Conservation (phyloP, 1,140 invertebrate genomes). For the Cardiocondyla obscurior region DNA sequence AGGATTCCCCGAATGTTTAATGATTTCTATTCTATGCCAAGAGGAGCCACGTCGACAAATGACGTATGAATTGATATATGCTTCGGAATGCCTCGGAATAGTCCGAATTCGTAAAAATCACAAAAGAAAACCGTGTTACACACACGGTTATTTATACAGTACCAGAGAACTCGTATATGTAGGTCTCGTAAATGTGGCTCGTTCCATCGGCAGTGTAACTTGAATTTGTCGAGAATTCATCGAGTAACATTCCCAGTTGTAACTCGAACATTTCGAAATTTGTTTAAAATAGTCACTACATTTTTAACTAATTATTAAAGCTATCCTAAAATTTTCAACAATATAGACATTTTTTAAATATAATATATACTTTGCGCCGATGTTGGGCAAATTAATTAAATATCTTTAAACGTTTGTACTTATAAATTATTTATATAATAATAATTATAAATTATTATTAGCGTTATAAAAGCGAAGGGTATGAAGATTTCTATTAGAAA, state of each 20-base stretch:
- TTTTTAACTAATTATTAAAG: neutral
- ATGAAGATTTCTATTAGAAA: too few relatives aligned
- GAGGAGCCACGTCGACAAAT: neutral
- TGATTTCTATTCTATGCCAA: neutral
- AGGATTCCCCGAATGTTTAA: neutral
- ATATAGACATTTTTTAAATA: too few relatives aligned
- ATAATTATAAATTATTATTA: too few relatives aligned
- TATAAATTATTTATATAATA: too few relatives aligned
- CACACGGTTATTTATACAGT: constrained; percentile 9
- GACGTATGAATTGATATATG: neutral
- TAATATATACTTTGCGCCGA: too few relatives aligned
- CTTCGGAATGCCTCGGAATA: neutral
- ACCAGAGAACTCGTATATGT: neutral
- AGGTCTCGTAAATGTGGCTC: neutral
- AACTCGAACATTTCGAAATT: neutral
- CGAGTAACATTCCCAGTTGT: neutral
- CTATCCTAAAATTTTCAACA: neutral
- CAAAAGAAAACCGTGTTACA: neutral
- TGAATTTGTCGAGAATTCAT: neutral
- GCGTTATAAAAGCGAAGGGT: too few relatives aligned
- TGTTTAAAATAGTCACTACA: neutral
- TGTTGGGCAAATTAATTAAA: too few relatives aligned
- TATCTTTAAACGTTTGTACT: too few relatives aligned
- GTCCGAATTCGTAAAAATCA: neutral
- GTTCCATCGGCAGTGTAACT: neutral